Base-by-base conservation (phyloP, 2,113 vertebrate genomes). In the Oryzias melastigma region DNA sequence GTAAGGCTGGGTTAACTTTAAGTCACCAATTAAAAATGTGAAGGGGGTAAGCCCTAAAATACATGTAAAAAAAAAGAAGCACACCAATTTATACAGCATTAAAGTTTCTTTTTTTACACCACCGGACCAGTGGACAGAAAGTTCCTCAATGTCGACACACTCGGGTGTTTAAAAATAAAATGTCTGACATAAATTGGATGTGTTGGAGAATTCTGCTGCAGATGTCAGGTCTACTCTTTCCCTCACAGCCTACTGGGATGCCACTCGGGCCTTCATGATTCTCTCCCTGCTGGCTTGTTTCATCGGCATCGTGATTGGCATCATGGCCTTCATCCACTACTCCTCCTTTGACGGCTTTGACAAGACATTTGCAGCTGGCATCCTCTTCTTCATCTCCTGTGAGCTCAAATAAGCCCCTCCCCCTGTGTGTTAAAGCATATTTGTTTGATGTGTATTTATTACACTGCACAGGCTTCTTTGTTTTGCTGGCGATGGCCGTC, bases 351-450 rank as follows among this genome's bases (percentile, higher is more conserved):
- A 86, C 1, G 84, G 85, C 25, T 91, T 92, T 69, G 90, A 93
- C 80, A 91, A 91, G 86, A 92, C 91, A 4, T 92, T 93, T 62
- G 87, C 90, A 58, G 89, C 91, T 1, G 91, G 92, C 72, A 91
- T 93, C 68, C 87, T 93, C 66, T 92, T 92, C 78, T 92, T 93
- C 85, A 91, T 92, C 62, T 93, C 91, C 78, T 90, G 91, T 92
- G 55, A 83, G 71, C 12, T 1, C 14, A n/a, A 35, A 15, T 3
- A 5, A 7, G 1, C 14, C 14, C 27, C 10, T 10, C 4, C 41
- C 5, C 41, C 8, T 16, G 12, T 14, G 7, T 1, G 15, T 0
- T 18, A 1, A 48, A 65, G 46, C 15, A 18, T 43, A 27, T 1
- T 17, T 29, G 7, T 12, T 22, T 1, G 0, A 24, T 1, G 4